Percentiles rank a stretch among this genome's conserved stretches.
phyloP scores from a whole-genome alignment of 1,140 invertebrate species.

The Vanessa atalanta region DNA sequence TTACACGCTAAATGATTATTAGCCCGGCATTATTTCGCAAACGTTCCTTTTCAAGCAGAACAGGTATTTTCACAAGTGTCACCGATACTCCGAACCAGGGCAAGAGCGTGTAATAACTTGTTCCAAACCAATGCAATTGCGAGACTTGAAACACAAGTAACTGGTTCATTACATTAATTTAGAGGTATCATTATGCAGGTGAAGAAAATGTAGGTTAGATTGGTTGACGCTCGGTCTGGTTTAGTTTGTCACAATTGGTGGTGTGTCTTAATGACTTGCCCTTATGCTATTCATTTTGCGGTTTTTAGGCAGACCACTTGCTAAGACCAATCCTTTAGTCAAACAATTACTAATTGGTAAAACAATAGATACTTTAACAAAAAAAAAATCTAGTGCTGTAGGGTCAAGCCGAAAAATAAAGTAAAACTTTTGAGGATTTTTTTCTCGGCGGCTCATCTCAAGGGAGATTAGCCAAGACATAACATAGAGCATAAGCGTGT shows the following conservation, averaged over 20 bases:
- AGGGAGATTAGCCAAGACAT: too few relatives aligned
- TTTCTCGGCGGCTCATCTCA: too few relatives aligned
- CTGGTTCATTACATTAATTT: constrained; percentile 31
- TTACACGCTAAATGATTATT: constrained; percentile 11
- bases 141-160: constrained; percentile 28
- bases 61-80: constrained; percentile 29
- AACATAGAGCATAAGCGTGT: too few relatives aligned
- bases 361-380: too few relatives aligned
- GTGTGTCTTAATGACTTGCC: too few relatives aligned
- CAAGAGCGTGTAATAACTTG: constrained; percentile 31
- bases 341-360: too few relatives aligned
- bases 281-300: too few relatives aligned
- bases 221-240: background rate
- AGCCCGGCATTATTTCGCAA: constrained; percentile 15
- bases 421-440: too few relatives aligned
- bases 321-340: too few relatives aligned
- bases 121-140: constrained; percentile 22
- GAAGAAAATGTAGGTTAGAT: constrained; percentile 25
- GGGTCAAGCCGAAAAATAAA: too few relatives aligned
- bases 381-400: too few relatives aligned
- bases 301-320: too few relatives aligned
- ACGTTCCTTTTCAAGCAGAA: constrained; percentile 27
- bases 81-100: constrained; percentile 23
- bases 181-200: constrained; percentile 26
- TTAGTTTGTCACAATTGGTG: background rate